Percentiles rank a stretch among this genome's conserved stretches.
Conservation (phyloP, 2,888 invertebrate genomes). For the Pyrrhia umbra region DNA sequence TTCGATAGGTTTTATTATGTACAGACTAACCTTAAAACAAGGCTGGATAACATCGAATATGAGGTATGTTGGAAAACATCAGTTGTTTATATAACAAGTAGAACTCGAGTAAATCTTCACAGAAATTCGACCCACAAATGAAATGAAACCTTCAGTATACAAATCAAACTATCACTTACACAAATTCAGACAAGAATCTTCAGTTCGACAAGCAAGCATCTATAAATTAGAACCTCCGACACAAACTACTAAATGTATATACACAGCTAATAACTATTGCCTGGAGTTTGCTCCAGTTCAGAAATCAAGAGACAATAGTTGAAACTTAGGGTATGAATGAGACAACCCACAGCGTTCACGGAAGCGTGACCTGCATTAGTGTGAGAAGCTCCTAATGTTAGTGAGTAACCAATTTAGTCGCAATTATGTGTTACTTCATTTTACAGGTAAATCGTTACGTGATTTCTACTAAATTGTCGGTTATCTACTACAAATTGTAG, state of each 20-base stretch:
- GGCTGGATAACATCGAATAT: neutral
- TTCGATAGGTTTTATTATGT: neutral
- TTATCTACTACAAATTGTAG: too few relatives aligned
- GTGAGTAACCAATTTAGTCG: too few relatives aligned
- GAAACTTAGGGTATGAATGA: slow-evolving; percentile 33
- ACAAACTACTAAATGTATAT: slow-evolving; percentile 46
- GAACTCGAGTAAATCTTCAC: neutral
- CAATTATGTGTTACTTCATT: too few relatives aligned
- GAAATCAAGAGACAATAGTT: slow-evolving; percentile 56
- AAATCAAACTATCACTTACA: slow-evolving; percentile 45
- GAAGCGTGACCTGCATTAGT: slow-evolving; percentile 22
- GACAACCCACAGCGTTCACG: slow-evolving; percentile 26
- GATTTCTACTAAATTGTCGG: too few relatives aligned
- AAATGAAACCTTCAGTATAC: slow-evolving; percentile 12
- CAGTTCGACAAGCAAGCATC: slow-evolving; percentile 46
- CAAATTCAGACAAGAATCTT: slow-evolving; percentile 38
- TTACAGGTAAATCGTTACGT: neutral
- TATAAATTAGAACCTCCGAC: slow-evolving; percentile 46
- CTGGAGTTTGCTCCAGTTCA: slow-evolving; percentile 60
- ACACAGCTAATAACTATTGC: slow-evolving; percentile 48
- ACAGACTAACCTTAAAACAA: neutral
- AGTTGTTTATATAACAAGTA: neutral
- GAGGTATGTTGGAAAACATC: neutral
- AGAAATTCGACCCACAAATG: neutral
- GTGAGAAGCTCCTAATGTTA: neutral